These are phyloP conservation scores for Microcebus murinus DNA, from an alignment of 2,113 vertebrate genomes.

Conservation along the genomic window DNA sequence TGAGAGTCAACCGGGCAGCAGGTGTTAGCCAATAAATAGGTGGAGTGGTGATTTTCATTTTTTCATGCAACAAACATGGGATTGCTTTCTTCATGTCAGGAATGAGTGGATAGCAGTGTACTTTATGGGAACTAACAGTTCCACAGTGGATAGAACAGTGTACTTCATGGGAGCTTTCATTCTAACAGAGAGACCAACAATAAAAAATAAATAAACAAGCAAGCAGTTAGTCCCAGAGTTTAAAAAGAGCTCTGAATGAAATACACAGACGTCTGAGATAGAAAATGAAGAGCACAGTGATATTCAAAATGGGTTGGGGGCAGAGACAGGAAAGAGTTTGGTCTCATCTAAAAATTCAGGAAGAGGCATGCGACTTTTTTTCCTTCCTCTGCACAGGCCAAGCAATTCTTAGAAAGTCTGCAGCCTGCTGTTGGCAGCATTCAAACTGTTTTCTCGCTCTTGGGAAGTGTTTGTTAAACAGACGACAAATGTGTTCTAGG, in stretches of 20 bases:
- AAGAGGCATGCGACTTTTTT: neutral
- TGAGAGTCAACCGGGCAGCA: neutral
- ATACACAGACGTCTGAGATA: neutral
- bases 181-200: neutral
- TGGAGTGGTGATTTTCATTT: neutral
- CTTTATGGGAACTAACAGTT: neutral
- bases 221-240: neutral
- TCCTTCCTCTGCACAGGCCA: neutral
- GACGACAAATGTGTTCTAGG: neutral
- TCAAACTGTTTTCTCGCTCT: neutral
- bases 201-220: neutral
- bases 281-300: neutral
- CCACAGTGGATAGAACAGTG: neutral
- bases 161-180: neutral
- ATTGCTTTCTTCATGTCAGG: neutral
- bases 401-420: conserved; percentile 1
- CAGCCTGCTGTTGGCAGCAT: neutral
- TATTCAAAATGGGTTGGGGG: neutral
- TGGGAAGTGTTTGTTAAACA: neutral
- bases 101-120: too few species aligned
- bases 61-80: neutral
- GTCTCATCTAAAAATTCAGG: neutral
- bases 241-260: neutral
- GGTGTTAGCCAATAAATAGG: neutral
- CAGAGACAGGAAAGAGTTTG: neutral